These are phyloP conservation scores for Engraulis encrasicolus DNA, from an alignment of 2,113 vertebrate genomes.

Conservation along the genomic window DNA sequence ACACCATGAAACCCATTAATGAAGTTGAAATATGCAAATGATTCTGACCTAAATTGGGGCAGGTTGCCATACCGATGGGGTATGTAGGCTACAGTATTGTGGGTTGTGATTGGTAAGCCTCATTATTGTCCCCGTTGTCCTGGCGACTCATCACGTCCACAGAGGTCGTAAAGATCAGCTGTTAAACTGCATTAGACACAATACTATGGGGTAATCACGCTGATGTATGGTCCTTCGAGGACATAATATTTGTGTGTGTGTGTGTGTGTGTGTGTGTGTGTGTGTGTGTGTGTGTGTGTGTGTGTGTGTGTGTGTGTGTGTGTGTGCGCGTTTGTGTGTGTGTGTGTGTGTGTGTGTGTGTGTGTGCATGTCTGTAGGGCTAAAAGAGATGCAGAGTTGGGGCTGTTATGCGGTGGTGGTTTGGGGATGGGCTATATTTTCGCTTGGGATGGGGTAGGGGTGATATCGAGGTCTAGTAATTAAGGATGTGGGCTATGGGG, in stretches of 20 bases:
- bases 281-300: neutral
- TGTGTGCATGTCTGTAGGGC: neutral
- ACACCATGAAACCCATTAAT: no score
- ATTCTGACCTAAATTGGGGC: conserved; percentile 46
- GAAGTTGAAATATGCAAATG: conserved; percentile 60
- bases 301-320: neutral
- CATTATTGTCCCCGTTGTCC: conserved; percentile 32
- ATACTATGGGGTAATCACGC: conserved; percentile 17
- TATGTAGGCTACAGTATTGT: no score
- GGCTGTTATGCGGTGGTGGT: no score
- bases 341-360: neutral
- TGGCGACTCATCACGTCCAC: conserved; percentile 33
- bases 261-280: neutral
- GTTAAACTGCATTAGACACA: conserved; percentile 33
- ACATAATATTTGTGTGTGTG: neutral
- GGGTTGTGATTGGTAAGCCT: conserved; percentile 44
- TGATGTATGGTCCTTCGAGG: conserved; percentile 25
- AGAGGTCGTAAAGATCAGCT: conserved; percentile 36
- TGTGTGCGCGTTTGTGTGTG: neutral
- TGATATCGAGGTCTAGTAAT: no score
- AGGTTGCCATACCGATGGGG: conserved; percentile 23
- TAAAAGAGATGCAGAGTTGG: no score
- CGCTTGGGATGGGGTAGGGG: no score
- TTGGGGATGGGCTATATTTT: no score
- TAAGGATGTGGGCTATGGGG: no score